Percentiles rank a stretch among this genome's conserved stretches.
phyloP scores from a whole-genome alignment of 2,888 invertebrate species.

The Trissoscelio sp. region DNA sequence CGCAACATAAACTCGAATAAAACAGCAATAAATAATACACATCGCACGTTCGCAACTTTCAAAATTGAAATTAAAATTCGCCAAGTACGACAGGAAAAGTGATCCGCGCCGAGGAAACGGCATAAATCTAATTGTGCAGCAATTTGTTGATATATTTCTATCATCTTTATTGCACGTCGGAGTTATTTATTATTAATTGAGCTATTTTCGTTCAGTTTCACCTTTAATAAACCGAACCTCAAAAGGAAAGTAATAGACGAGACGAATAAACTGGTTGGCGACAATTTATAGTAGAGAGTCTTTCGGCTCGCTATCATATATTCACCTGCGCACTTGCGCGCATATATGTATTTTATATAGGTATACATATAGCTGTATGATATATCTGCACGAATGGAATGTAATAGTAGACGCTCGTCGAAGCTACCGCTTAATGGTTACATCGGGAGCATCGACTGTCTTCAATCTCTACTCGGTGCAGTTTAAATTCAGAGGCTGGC shows the following conservation, averaged over 20 bases:
- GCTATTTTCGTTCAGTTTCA: constrained; percentile 66
- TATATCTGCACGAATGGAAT: constrained; percentile 8
- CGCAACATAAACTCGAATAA: constrained; percentile 10
- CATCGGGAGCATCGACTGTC: constrained; percentile 43
- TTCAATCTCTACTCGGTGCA: constrained; percentile 30
- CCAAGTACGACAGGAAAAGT: background rate
- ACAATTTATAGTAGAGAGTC: constrained; percentile 71
- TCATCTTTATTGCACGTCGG: constrained; percentile 51
- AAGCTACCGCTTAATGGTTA: constrained; percentile 27
- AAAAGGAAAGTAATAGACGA: constrained; percentile 65
- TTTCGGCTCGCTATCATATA: constrained; percentile 49
- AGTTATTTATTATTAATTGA: constrained; percentile 67
- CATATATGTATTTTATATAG: constrained; percentile 1
- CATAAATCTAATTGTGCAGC: constrained; percentile 39
- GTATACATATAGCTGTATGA: constrained; percentile 35
- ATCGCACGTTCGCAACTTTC: constrained; percentile 17
- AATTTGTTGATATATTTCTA: constrained; percentile 55
- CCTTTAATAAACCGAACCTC: constrained; percentile 67
- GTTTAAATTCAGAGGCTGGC: constrained; percentile 14
- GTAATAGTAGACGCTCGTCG: constrained; percentile 10
- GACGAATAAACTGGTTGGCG: constrained; percentile 66
- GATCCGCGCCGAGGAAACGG: constrained; percentile 13
- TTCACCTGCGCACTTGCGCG: constrained; percentile 28
- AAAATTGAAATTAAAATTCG: constrained; percentile 41
- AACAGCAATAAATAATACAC: constrained; percentile 29